A percentile compares a stretch with the other conserved stretches of the same genome.
Evolutionary conservation across 2,888 invertebrate species (phyloP).

Genomic region (Tolmerus cingulatus): DNA sequence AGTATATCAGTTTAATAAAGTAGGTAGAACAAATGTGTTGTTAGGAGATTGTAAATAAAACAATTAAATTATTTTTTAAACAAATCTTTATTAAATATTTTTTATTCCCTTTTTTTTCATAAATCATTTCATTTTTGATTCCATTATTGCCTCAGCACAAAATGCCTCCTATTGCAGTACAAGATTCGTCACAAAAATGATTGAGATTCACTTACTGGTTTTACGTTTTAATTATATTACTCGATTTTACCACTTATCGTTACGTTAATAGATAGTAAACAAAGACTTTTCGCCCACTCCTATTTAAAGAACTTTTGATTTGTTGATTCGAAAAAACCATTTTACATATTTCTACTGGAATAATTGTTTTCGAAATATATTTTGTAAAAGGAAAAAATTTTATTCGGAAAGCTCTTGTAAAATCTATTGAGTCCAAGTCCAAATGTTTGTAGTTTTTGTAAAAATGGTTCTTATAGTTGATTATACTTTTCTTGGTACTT

Average conservation of each 20-base stretch:
- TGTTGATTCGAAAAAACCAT: neutral
- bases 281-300: neutral
- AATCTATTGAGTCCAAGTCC: neutral
- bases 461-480: neutral
- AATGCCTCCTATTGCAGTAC: neutral
- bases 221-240: constrained; percentile 24
- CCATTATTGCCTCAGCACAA: constrained; percentile 34
- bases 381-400: neutral
- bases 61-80: constrained; percentile 21
- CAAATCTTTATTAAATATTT: constrained; percentile 28
- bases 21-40: too few species aligned
- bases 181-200: constrained; percentile 1
- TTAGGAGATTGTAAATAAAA: neutral
- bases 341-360: neutral
- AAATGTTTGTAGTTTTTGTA: neutral
- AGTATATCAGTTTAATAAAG: too few species aligned
- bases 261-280: neutral
- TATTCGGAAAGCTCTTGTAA: constrained; percentile 4
- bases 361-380: neutral
- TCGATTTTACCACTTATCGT: neutral
- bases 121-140: constrained; percentile 31
- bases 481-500: neutral
- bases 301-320: neutral
- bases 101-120: constrained; percentile 1
- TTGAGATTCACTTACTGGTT: constrained; percentile 14